Percentiles rank a stretch among this genome's conserved stretches.
Evolutionary conservation across 2,113 vertebrate genomes (phyloP).

Genomic region (Perccottus glenii): DNA sequence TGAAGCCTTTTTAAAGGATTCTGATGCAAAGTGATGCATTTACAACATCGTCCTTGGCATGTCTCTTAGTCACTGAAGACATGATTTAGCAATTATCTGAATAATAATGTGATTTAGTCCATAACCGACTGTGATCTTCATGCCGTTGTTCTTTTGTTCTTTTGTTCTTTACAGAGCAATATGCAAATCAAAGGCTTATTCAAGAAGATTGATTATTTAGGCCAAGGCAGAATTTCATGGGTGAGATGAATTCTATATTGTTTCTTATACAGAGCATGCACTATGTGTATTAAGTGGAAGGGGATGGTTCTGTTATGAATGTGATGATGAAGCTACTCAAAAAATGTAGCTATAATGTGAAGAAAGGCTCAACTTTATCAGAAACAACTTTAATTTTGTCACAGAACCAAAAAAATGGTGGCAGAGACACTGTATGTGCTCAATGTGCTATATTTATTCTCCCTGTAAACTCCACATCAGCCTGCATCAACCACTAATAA

Average conservation of each 20-base stretch:
- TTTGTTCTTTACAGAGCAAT: constrained; percentile 73
- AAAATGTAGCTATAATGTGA: too few relatives aligned
- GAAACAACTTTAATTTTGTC: too few relatives aligned
- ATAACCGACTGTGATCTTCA: not conserved
- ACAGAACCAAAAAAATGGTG: too few relatives aligned
- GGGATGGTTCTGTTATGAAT: not conserved
- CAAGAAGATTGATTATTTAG: constrained; percentile 81
- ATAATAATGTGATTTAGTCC: constrained; percentile 5
- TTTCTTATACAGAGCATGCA: constrained; percentile 23
- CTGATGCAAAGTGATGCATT: too few relatives aligned
- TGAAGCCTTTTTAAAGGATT: not conserved
- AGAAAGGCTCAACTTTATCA: too few relatives aligned
- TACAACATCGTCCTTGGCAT: too few relatives aligned
- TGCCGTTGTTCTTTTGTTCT: constrained; percentile 6
- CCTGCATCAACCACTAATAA: too few relatives aligned
- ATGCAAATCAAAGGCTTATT: constrained; percentile 79
- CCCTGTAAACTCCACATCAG: too few relatives aligned
- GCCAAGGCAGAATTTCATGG: constrained; percentile 77
- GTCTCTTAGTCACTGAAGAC: too few relatives aligned
- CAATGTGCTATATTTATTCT: too few relatives aligned
- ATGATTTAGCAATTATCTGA: constrained; percentile 14
- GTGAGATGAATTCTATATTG: constrained; percentile 57
- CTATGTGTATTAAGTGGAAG: constrained; percentile 14
- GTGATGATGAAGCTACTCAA: too few relatives aligned
- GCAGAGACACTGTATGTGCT: too few relatives aligned